phyloP scores from a whole-genome alignment of 2,113 vertebrate species.

The Sinocyclocheilus rhinocerous region DNA sequence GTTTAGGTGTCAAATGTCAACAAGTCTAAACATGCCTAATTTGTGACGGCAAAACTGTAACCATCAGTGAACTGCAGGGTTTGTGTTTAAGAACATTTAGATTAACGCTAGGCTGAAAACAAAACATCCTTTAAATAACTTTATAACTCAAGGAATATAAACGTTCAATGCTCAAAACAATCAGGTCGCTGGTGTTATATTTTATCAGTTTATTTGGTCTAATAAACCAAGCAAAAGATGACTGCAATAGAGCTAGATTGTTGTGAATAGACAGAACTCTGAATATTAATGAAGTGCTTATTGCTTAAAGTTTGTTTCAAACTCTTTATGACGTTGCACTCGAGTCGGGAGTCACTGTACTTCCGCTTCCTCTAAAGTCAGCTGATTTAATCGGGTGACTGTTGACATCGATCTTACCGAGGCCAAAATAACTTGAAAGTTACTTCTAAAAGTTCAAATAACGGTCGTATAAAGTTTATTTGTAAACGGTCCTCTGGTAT shows the following conservation, averaged over 20 bases:
- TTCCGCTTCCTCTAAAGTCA: slow-evolving; percentile 54
- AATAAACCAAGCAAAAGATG: background rate
- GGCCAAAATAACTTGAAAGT: background rate
- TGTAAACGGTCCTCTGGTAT: background rate
- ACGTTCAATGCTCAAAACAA: background rate
- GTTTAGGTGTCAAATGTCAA: background rate
- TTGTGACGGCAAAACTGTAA: background rate
- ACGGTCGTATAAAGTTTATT: background rate
- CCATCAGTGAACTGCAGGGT: background rate
- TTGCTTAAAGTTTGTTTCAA: background rate
- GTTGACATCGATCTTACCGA: slow-evolving; percentile 11
- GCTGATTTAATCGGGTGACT: slow-evolving; percentile 47
- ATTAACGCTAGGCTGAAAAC: background rate
- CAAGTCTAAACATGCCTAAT: slow-evolving; percentile 24
- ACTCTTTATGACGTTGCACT: background rate
- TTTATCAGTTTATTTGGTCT: background rate
- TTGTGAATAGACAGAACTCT: background rate
- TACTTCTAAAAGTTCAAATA: slow-evolving; percentile 13
- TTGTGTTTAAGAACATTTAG: background rate
- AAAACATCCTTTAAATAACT: background rate
- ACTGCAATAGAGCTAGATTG: background rate
- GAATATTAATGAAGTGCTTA: background rate
- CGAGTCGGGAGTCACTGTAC: background rate
- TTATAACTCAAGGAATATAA: background rate
- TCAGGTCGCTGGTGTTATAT: background rate